phyloP scores from a whole-genome alignment of 1,140 invertebrate genomes.

The Dryas iulia region DNA sequence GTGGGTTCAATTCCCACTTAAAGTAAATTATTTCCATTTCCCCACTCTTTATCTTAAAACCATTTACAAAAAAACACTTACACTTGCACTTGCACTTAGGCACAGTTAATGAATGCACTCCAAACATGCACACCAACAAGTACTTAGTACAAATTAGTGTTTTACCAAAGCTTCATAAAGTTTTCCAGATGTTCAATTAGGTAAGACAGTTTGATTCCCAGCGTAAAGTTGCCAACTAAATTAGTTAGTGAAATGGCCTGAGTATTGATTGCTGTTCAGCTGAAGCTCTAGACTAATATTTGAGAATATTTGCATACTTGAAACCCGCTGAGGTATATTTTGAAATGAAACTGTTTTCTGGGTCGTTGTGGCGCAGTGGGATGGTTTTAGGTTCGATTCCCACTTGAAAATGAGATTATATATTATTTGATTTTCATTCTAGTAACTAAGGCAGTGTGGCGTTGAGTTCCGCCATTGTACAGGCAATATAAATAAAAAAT shows the following conservation, averaged over 20 bases:
- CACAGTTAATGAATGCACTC: background rate
- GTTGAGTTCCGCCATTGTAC: background rate
- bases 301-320: background rate
- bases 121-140: background rate
- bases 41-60: too few relatives aligned
- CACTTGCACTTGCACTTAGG: background rate
- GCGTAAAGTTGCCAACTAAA: constrained; percentile 6
- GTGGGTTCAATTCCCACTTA: too few relatives aligned
- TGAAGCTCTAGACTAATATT: background rate
- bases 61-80: background rate
- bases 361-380: background rate
- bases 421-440: background rate
- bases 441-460: background rate
- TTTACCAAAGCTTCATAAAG: background rate
- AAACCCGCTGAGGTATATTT: background rate
- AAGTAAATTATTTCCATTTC: too few relatives aligned
- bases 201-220: background rate
- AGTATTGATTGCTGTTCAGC: constrained; percentile 2
- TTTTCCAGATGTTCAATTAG: background rate
- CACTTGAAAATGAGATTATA: background rate
- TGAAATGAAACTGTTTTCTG: too few relatives aligned
- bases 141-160: background rate
- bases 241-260: constrained; percentile 15
- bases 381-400: background rate
- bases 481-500: background rate